Conservation (phyloP, 2,888 invertebrate species). For the Neocrepidodera transversa region DNA sequence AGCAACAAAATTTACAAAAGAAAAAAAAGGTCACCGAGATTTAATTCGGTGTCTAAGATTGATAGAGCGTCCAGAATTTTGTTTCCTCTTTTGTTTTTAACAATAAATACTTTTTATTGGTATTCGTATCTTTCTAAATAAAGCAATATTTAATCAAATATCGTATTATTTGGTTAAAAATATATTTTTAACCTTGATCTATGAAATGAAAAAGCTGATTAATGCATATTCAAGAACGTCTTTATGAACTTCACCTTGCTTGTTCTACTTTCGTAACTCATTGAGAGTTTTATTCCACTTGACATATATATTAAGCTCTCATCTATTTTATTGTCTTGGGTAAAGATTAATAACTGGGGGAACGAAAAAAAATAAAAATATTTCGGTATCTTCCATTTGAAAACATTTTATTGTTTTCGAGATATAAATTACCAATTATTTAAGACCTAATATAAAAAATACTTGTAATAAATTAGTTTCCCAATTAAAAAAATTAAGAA, state of each 20-base stretch:
- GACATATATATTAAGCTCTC: constrained; percentile 7
- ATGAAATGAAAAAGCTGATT: background rate
- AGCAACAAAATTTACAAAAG: constrained; percentile 46
- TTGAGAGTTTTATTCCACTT: background rate
- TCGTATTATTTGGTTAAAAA: background rate
- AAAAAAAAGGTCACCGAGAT: constrained; percentile 66
- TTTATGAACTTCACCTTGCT: background rate
- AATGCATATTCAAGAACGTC: background rate
- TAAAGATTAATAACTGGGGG: no score
- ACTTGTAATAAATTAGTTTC: no score
- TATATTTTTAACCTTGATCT: background rate
- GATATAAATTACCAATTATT: no score
- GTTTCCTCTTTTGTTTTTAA: constrained; percentile 77
- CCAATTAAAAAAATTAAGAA: no score
- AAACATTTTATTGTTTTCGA: no score
- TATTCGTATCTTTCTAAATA: constrained; percentile 73
- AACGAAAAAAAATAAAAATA: no score
- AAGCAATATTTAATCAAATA: constrained; percentile 55
- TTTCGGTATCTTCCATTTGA: no score
- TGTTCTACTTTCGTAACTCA: background rate
- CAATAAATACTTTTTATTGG: constrained; percentile 84
- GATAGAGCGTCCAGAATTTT: constrained; percentile 77
- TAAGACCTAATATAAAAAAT: no score
- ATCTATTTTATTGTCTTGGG: no score
- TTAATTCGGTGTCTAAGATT: constrained; percentile 83